These are phyloP conservation scores for Drosophila funebris DNA, from an alignment of 1,140 invertebrate species.

Conservation along the genomic window DNA sequence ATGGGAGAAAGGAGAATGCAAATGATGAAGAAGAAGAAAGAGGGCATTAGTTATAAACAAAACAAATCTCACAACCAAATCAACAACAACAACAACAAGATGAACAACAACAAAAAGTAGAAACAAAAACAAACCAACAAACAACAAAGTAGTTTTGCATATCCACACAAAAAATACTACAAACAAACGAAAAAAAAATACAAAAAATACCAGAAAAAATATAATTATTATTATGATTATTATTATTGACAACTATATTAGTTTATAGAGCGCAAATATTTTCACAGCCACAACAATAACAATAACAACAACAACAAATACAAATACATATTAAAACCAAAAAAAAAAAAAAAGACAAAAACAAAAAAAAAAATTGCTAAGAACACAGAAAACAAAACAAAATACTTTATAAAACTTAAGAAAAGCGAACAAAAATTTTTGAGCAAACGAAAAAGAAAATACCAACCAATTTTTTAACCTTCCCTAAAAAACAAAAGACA, in stretches of 20 bases:
- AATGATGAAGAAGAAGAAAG: slow-evolving; percentile 12
- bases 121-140: slow-evolving; percentile 27
- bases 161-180: slow-evolving; percentile 57
- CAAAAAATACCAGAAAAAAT: slow-evolving; percentile 37
- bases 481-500: slow-evolving; percentile 48
- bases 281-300: slow-evolving; percentile 61
- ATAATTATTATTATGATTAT: slow-evolving; percentile 16
- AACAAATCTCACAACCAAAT: slow-evolving; percentile 58
- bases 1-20: slow-evolving; percentile 15
- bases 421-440: slow-evolving; percentile 28
- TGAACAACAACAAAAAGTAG: slow-evolving; percentile 65
- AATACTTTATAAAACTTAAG: slow-evolving; percentile 40
- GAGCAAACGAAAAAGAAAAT: slow-evolving; percentile 18
- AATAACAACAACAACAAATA: slow-evolving; percentile 48
- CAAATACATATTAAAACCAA: slow-evolving; percentile 41
- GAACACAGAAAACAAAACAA: slow-evolving; percentile 10
- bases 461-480: slow-evolving; percentile 65
- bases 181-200: slow-evolving; percentile 35
- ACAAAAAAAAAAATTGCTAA: slow-evolving; percentile 8
- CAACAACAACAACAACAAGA: slow-evolving; percentile 68
- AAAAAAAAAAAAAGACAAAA: slow-evolving; percentile 18
- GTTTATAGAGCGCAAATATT: slow-evolving; percentile 74
- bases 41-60: slow-evolving; percentile 44
- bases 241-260: slow-evolving; percentile 61
- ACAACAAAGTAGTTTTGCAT: slow-evolving; percentile 80